Percentiles rank a stretch among this genome's conserved stretches.
These are phyloP conservation scores for Semnornis frantzii DNA, from an alignment of 2,113 vertebrate genomes.

Conservation along the genomic window DNA sequence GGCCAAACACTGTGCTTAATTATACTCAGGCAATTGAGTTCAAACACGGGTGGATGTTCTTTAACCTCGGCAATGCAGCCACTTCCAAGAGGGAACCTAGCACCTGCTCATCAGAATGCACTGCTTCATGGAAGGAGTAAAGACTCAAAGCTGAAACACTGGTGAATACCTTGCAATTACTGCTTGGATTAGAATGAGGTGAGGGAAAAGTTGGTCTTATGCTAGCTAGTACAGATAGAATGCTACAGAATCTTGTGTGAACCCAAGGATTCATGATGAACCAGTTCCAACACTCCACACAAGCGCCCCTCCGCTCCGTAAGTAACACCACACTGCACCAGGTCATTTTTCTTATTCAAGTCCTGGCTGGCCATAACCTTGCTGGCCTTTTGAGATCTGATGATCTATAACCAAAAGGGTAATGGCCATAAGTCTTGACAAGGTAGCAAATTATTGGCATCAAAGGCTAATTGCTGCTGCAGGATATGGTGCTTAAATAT, in stretches of 20 bases:
- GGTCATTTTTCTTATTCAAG: background rate
- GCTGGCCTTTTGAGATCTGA: background rate
- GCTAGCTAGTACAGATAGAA: background rate
- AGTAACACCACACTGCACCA: background rate
- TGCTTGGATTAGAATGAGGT: background rate
- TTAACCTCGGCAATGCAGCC: background rate
- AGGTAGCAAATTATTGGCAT: background rate
- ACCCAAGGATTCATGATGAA: background rate
- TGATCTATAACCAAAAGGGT: background rate
- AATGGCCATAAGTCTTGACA: background rate
- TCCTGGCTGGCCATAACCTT: background rate
- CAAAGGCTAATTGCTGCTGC: background rate
- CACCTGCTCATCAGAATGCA: background rate
- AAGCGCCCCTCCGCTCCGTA: background rate
- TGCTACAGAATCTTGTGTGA: too few relatives aligned
- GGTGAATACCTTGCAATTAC: background rate
- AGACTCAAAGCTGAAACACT: background rate
- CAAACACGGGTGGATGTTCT: background rate
- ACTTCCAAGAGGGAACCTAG: background rate
- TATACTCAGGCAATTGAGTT: background rate
- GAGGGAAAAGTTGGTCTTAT: background rate
- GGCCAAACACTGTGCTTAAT: slow-evolving; percentile 28
- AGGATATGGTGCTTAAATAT: background rate
- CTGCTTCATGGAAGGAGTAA: background rate
- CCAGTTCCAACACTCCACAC: background rate